Conservation (phyloP, 2,113 vertebrate genomes). For the Campylorhamphus procurvoides region DNA sequence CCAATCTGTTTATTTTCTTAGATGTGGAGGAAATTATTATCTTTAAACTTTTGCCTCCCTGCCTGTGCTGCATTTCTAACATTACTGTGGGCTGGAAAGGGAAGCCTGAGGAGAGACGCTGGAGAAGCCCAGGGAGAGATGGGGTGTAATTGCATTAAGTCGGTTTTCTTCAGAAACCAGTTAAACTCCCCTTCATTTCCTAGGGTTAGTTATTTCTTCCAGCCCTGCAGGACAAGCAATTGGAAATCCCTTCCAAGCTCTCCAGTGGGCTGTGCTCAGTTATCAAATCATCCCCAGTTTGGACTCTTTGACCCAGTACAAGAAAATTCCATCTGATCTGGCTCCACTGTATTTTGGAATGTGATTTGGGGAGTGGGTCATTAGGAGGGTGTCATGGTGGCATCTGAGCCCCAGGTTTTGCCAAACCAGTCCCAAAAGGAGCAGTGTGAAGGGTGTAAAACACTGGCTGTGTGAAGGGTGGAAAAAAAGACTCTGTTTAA, state of each 20-base stretch:
- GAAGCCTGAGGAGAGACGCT: neutral
- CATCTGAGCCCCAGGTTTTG: neutral
- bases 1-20: neutral
- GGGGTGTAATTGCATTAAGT: neutral
- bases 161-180: neutral
- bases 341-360: neutral
- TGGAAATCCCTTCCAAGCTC: neutral
- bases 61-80: neutral
- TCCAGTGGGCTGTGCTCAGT: neutral
- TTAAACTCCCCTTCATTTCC: neutral
- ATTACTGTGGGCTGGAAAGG: neutral
- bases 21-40: slow-evolving; percentile 13
- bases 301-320: neutral
- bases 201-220: neutral
- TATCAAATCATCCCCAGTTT: neutral
- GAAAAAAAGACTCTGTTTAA: neutral
- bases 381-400: neutral
- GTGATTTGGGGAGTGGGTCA: fast-evolving
- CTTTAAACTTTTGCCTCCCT: neutral
- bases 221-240: neutral
- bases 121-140: neutral
- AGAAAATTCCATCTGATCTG: neutral
- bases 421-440: neutral
- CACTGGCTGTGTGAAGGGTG: neutral
- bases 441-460: neutral